phyloP scores from a whole-genome alignment of 2,797 vertebrate genomes.

The Coendou prehensilis region DNA sequence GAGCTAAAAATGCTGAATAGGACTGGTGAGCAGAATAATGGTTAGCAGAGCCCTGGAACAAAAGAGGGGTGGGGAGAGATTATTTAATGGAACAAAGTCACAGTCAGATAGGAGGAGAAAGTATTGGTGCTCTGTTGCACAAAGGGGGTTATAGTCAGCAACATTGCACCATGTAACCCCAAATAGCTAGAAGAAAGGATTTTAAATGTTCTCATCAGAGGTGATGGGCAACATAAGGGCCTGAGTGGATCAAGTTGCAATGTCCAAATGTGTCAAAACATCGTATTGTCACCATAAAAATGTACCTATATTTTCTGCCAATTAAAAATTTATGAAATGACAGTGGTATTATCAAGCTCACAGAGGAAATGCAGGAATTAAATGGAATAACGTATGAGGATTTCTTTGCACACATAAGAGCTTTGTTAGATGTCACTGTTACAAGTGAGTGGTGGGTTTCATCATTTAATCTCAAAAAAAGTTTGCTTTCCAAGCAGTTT shows the following conservation, averaged over 20 bases:
- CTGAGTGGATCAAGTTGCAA: no score
- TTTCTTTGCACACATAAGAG: neutral
- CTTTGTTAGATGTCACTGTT: neutral
- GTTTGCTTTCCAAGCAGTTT: neutral
- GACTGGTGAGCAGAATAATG: neutral
- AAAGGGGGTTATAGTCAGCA: no score
- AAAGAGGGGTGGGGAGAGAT: neutral
- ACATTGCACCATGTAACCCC: neutral
- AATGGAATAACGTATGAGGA: neutral
- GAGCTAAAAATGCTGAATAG: neutral
- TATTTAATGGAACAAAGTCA: neutral
- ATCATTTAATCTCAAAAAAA: slow-evolving; percentile 32
- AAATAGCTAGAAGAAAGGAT: neutral
- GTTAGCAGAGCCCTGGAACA: neutral
- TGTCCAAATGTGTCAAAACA: neutral
- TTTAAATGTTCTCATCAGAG: neutral
- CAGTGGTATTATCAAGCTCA: neutral
- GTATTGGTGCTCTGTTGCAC: neutral
- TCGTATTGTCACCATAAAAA: neutral
- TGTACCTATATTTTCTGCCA: neutral
- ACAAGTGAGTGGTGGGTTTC: neutral
- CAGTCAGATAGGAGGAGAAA: neutral
- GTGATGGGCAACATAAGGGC: neutral
- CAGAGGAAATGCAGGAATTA: neutral
- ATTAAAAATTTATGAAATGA: neutral